Conservation (phyloP, 1,140 invertebrate species). For the Trinorchestia longiramus region DNA sequence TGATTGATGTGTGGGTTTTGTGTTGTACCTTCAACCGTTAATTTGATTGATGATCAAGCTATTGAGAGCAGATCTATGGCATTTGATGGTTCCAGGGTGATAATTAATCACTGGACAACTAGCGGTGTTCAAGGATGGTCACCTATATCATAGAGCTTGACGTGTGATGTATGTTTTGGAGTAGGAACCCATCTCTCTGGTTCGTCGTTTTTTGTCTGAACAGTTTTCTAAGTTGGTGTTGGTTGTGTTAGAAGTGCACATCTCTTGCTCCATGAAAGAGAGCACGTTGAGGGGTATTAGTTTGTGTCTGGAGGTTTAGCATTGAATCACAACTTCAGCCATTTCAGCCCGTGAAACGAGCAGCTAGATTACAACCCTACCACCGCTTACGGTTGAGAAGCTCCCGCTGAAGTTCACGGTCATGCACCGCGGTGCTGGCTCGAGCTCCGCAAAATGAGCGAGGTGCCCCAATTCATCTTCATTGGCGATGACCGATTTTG, state of each 20-base stretch:
- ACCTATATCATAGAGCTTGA: neutral
- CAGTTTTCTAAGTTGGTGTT: neutral
- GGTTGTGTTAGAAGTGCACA: neutral
- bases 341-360: neutral
- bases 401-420: too few species aligned
- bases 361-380: neutral
- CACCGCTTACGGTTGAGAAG: neutral
- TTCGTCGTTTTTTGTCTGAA: neutral
- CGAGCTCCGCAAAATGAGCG: neutral
- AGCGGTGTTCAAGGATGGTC: neutral
- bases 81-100: too few species aligned
- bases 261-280: neutral
- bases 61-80: too few species aligned
- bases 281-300: neutral
- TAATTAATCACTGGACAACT: too few species aligned
- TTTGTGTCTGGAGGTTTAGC: neutral
- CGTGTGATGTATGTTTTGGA: neutral
- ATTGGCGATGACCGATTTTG: constrained; percentile 53
- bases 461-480: constrained; percentile 21
- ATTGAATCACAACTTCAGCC: neutral
- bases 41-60: too few species aligned
- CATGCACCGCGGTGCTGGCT: too few species aligned
- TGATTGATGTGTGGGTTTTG: too few species aligned
- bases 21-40: too few species aligned
- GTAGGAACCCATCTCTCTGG: neutral